These are phyloP conservation scores for Scytalopus superciliaris DNA, from an alignment of 2,113 vertebrate genomes.

Conservation along the genomic window DNA sequence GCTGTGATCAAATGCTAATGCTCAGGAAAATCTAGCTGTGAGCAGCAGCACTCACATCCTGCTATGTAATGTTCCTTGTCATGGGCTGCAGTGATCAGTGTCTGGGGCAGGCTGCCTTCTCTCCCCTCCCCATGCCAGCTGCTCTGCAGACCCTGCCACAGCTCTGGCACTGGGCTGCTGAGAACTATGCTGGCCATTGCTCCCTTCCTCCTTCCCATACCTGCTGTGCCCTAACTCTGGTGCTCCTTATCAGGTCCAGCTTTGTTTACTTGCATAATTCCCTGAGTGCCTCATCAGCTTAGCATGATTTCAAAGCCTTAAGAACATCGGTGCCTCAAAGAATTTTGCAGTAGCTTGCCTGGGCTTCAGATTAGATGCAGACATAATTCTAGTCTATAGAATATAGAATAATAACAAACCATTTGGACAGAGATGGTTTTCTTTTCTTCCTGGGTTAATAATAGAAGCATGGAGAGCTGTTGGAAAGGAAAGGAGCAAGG, in stretches of 20 bases:
- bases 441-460: background rate
- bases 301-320: conserved; percentile 40
- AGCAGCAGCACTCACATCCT: background rate
- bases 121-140: accelerated
- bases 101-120: background rate
- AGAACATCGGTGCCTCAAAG: conserved; percentile 20
- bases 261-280: conserved; percentile 51
- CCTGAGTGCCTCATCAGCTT: conserved; percentile 39
- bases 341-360: background rate
- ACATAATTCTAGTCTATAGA: background rate
- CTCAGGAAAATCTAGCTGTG: background rate
- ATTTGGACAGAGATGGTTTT: background rate
- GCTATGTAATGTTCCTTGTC: background rate
- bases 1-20: background rate
- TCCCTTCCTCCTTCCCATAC: background rate
- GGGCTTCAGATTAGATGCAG: background rate
- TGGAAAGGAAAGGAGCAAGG: background rate
- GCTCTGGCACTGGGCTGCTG: background rate
- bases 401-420: background rate
- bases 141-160: accelerated
- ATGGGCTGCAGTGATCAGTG: accelerated
- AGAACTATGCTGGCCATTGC: background rate
- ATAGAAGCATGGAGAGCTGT: background rate
- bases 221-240: background rate
- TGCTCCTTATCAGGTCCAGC: background rate